Base-by-base conservation (phyloP, 2,113 vertebrate genomes). In the Struthidea cinerea region DNA sequence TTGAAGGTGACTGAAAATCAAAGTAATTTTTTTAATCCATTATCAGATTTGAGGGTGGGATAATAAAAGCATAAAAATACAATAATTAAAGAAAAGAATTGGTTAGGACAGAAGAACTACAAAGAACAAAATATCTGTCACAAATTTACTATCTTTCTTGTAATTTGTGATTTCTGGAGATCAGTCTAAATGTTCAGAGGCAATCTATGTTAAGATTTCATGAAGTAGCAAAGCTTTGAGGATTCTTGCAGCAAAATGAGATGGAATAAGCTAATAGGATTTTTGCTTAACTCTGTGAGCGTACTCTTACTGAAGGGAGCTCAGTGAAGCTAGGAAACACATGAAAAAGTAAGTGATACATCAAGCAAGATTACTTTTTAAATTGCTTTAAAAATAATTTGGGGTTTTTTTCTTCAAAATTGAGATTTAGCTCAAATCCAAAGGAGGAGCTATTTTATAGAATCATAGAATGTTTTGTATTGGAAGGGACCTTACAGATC, bases 261-360 rank as follows among this genome's bases (percentile, higher is more conserved):
- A 12, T 46, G n/a, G 4, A 87, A 65, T 55, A 90, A 75, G 27
- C 26, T 59, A 13, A 20, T 17, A 61, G 35, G 42, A 63, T 78
- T 87, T 77, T 47, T 28, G 0, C 39, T 75, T 46, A 53, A 52
- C 5, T 56, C 41, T 0, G 0, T 49, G 19, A 69, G 22, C 0
- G 0, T 13, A 6, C 8, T 86, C 3, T 67, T 49, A 56, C 33
- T 41, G 35, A 63, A 41, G 12, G 35, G 33, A 90, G 39, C 33
- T 68, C 16, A 63, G 1, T 44, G 24, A 71, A 26, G 33, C n/a
- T 65, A 41, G 53, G 19, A 73, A n/a, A 65, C 32, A 49, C 49
- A 10, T 41, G 10, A 37, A 63, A 69, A 84, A 89, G 8, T 26
- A 42, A 56, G 55, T 24, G 9, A 1, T 71, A 24, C 27, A 57